Evolutionary conservation across 2,113 vertebrate species (phyloP).

Genomic region (Sander vitreus): DNA sequence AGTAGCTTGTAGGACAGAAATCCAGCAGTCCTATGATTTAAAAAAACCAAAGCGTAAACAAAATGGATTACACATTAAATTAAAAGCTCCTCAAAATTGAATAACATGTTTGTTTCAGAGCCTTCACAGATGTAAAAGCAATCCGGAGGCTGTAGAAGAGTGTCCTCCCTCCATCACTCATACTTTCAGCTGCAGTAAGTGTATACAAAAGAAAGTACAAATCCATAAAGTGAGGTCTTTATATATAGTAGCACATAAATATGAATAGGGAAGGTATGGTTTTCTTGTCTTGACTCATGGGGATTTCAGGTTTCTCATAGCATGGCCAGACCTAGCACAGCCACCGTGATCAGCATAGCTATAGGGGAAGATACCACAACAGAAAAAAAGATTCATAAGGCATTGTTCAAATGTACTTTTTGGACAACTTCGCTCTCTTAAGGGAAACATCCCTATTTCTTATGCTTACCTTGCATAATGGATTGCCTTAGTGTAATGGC

Average conservation of each 20-base stretch:
- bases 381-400: not conserved
- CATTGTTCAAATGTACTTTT: not conserved
- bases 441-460: not conserved
- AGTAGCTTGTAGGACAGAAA: slow-evolving; percentile 4
- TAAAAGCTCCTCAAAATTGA: not conserved
- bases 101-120: not conserved
- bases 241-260: not conserved
- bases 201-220: not conserved
- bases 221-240: not conserved
- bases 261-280: not conserved
- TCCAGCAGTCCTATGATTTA: slow-evolving; percentile 16
- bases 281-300: not conserved
- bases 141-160: not conserved
- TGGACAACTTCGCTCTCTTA: not conserved
- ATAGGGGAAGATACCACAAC: not conserved
- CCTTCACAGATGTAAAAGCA: not conserved
- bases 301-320: slow-evolving; percentile 32
- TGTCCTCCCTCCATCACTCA: not conserved
- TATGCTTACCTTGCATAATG: slow-evolving; percentile 52
- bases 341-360: slow-evolving; percentile 60
- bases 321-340: slow-evolving; percentile 34
- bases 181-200: not conserved
- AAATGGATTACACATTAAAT: not conserved
- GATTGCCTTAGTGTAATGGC: slow-evolving; percentile 41
- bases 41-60: not conserved